A percentile compares a stretch with the other conserved stretches of the same genome.
Conservation (phyloP, 2,797 vertebrate species). For the Acanthornis magna region DNA sequence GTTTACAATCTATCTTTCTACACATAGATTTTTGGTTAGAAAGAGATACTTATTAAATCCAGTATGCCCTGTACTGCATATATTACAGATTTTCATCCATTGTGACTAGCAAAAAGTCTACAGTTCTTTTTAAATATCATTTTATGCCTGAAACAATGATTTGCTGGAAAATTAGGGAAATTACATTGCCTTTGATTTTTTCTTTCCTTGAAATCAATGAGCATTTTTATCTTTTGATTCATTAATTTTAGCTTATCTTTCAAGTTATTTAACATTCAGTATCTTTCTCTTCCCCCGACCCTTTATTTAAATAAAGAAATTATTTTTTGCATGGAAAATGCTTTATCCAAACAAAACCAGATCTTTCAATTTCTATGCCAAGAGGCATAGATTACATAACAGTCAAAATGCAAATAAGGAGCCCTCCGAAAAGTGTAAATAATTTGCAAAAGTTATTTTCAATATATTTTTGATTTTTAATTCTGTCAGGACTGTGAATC, state of each 20-base stretch:
- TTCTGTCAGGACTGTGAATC: neutral
- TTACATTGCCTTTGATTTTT: neutral
- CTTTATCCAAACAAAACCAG: neutral
- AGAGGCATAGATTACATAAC: neutral
- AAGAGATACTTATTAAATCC: neutral
- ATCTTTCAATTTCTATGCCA: neutral
- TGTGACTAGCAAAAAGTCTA: neutral
- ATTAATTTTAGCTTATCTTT: neutral
- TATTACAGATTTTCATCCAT: neutral
- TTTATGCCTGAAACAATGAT: neutral
- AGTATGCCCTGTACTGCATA: neutral
- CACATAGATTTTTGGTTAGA: neutral
- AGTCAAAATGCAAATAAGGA: neutral
- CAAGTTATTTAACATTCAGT: neutral
- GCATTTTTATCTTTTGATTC: neutral
- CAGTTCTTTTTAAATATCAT: neutral
- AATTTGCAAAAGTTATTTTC: neutral
- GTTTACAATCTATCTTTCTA: neutral
- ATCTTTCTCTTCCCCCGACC: fast-evolving
- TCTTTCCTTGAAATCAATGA: neutral
- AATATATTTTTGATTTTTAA: neutral
- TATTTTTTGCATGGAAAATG: neutral
- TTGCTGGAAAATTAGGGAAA: neutral
- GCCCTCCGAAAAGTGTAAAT: neutral
- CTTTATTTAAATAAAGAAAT: neutral